These are phyloP conservation scores for Pseudanteris insignis DNA, from an alignment of 2,888 invertebrate genomes.

Conservation along the genomic window DNA sequence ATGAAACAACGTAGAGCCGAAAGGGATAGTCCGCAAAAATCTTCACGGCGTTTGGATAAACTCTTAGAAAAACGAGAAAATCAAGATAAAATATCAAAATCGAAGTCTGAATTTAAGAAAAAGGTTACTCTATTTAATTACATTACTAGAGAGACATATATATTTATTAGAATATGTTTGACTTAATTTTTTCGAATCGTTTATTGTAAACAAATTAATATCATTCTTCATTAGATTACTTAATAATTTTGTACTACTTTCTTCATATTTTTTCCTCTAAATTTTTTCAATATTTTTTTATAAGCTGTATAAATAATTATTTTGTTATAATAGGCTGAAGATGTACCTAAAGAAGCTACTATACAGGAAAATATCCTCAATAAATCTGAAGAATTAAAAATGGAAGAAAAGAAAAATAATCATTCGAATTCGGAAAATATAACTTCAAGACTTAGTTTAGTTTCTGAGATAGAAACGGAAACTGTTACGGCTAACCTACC, in stretches of 20 bases:
- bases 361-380: conserved; percentile 17
- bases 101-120: conserved; percentile 49
- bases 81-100: conserved; percentile 61
- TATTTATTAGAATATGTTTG: no score
- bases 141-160: no score
- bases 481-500: conserved; percentile 6
- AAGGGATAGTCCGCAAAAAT: conserved; percentile 71
- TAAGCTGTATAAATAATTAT: no score
- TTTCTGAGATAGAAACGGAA: conserved; percentile 18
- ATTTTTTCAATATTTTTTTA: no score
- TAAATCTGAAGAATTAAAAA: conserved; percentile 29
- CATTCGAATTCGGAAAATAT: conserved; percentile 45
- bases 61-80: conserved; percentile 70
- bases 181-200: not conserved
- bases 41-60: conserved; percentile 71
- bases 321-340: conserved; percentile 32
- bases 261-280: no score
- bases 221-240: no score
- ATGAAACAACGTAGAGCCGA: conserved; percentile 65
- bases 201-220: not conserved
- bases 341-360: conserved; percentile 13
- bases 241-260: no score
- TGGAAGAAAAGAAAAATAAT: conserved; percentile 48
- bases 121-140: no score
- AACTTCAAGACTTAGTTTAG: conserved; percentile 5